phyloP scores from a whole-genome alignment of 2,888 invertebrate genomes.

The Branchellion lobata region DNA sequence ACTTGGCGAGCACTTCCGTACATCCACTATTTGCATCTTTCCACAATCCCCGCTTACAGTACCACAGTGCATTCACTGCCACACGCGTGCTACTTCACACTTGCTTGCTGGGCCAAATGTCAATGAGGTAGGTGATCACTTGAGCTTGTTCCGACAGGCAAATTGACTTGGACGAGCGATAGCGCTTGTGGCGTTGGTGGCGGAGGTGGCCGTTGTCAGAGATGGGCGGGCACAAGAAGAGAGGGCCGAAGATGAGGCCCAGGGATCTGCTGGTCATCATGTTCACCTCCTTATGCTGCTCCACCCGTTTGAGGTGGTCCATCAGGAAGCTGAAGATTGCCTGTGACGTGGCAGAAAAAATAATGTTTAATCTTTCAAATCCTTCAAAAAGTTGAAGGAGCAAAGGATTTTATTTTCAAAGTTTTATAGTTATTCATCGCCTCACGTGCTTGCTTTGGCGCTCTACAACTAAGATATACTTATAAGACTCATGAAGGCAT shows the following conservation, averaged over 20 bases:
- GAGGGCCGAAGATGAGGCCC: constrained; percentile 45
- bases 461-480: too few relatives aligned
- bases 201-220: not conserved
- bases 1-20: too few relatives aligned
- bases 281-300: constrained; percentile 27
- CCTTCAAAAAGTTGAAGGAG: too few relatives aligned
- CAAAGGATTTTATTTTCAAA: too few relatives aligned
- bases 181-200: not conserved
- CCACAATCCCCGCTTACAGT: too few relatives aligned
- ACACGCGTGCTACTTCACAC: too few relatives aligned
- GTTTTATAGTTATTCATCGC: too few relatives aligned
- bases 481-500: too few relatives aligned
- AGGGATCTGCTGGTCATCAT: constrained; percentile 42
- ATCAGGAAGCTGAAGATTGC: constrained; percentile 40
- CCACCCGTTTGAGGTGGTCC: constrained; percentile 43
- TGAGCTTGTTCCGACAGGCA: constrained; percentile 35
- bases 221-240: constrained; percentile 42
- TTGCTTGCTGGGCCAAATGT: constrained; percentile 44
- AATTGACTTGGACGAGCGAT: constrained; percentile 5
- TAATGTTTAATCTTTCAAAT: not conserved
- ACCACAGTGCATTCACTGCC: too few relatives aligned
- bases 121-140: constrained; percentile 45
- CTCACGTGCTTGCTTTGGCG: too few relatives aligned
- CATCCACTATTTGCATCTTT: too few relatives aligned
- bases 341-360: not conserved